Conservation (phyloP, 2,797 vertebrate species). For the Potorous gilbertii region DNA sequence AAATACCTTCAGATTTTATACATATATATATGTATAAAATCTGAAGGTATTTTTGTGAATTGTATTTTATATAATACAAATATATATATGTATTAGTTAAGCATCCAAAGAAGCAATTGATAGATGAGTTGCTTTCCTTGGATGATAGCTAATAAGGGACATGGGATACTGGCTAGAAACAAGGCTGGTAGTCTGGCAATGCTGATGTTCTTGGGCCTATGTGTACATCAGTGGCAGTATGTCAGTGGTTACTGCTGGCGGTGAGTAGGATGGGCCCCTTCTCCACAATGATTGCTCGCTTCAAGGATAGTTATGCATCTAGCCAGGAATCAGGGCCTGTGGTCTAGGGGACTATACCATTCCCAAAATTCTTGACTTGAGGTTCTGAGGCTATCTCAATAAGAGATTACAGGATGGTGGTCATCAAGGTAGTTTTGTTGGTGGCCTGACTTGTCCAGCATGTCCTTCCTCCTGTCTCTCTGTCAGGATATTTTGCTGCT, state of each 20-base stretch:
- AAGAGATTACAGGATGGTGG: not conserved
- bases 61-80: too few relatives aligned
- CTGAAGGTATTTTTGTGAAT: too few relatives aligned
- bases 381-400: not conserved
- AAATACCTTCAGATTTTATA: too few relatives aligned
- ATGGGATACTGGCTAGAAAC: too few relatives aligned
- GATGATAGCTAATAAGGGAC: not conserved
- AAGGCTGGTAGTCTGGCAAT: too few relatives aligned
- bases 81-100: too few relatives aligned
- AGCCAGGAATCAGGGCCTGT: not conserved
- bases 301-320: not conserved
- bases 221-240: not conserved
- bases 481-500: not conserved
- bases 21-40: too few relatives aligned
- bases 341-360: not conserved
- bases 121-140: not conserved
- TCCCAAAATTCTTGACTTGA: not conserved
- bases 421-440: not conserved
- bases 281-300: not conserved
- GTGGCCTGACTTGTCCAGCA: not conserved
- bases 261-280: not conserved
- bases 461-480: not conserved
- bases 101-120: not conserved
- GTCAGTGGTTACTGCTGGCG: not conserved
- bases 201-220: too few relatives aligned